phyloP scores from a whole-genome alignment of 2,888 invertebrate species.

The Gryllus longicercus region DNA sequence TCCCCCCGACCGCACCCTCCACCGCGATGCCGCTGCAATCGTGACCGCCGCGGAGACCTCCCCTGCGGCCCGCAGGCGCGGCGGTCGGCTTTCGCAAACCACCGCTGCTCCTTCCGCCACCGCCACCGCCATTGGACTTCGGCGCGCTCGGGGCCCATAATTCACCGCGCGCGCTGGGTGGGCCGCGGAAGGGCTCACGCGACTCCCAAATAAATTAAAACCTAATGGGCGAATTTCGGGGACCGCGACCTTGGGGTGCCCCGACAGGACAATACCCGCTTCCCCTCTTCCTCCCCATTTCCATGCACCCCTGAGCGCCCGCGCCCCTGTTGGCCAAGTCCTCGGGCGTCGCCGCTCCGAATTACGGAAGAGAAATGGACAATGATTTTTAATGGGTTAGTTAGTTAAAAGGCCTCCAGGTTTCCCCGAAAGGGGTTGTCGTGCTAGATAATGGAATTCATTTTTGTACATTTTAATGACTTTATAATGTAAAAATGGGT shows the following conservation, averaged over 20 bases:
- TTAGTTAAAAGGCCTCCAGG: neutral
- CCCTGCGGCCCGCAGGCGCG: too few species aligned
- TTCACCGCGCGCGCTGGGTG: conserved; percentile 9
- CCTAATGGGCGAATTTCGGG: conserved; percentile 8
- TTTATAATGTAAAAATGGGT: neutral
- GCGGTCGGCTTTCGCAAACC: too few species aligned
- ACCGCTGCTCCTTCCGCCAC: too few species aligned
- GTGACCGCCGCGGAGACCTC: too few species aligned
- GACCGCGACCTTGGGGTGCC: neutral
- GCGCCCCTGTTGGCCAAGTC: too few species aligned
- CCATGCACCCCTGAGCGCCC: neutral
- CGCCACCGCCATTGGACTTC: too few species aligned
- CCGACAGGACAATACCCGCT: neutral
- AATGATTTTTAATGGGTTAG: neutral
- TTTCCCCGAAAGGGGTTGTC: neutral
- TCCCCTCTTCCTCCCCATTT: neutral
- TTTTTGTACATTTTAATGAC: neutral
- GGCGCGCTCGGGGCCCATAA: neutral
- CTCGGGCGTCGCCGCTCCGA: neutral
- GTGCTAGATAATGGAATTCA: neutral
- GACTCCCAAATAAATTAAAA: neutral
- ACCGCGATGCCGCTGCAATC: too few species aligned
- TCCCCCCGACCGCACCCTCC: too few species aligned
- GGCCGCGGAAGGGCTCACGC: neutral
- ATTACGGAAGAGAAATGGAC: conserved; percentile 17